These are phyloP conservation scores for Ageneiosus marmoratus DNA, from an alignment of 2,113 vertebrate species.

Conservation along the genomic window DNA sequence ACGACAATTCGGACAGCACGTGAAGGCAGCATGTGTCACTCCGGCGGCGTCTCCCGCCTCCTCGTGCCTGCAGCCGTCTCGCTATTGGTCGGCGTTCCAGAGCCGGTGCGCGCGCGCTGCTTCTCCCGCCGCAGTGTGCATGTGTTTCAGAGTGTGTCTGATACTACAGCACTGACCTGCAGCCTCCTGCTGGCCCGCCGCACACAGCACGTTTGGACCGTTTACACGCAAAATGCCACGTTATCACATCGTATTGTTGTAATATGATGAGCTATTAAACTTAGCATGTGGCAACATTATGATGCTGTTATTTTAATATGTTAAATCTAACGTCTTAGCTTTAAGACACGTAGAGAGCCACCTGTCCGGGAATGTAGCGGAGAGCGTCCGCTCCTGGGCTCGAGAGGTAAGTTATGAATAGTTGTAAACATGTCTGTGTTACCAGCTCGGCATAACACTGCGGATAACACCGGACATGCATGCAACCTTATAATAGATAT, in stretches of 20 bases:
- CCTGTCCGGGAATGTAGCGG: slow-evolving; percentile 45
- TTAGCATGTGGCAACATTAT: background rate
- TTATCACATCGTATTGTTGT: background rate
- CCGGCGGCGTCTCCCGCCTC: background rate
- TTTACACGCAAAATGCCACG: background rate
- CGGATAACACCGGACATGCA: background rate
- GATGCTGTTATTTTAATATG: slow-evolving; percentile 6
- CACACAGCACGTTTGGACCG: background rate
- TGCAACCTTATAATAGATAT: background rate
- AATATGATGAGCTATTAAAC: background rate
- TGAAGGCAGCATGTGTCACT: slow-evolving; percentile 15
- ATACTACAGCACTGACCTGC: slow-evolving; percentile 12
- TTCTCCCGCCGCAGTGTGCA: slow-evolving; percentile 22
- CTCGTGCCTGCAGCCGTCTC: slow-evolving; percentile 26
- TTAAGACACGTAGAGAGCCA: slow-evolving; percentile 11
- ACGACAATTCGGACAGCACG: background rate
- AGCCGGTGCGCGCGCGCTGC: slow-evolving; percentile 11
- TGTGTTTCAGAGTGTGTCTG: background rate
- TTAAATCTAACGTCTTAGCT: background rate
- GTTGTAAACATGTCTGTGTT: slow-evolving; percentile 14
- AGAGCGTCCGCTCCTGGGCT: slow-evolving; percentile 28
- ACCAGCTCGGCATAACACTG: background rate
- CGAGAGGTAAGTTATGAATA: slow-evolving; percentile 35
- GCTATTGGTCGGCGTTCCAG: slow-evolving; percentile 20
- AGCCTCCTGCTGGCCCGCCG: background rate